phyloP scores from a whole-genome alignment of 2,113 vertebrate species.

The Ptilonorhynchus violaceus region DNA sequence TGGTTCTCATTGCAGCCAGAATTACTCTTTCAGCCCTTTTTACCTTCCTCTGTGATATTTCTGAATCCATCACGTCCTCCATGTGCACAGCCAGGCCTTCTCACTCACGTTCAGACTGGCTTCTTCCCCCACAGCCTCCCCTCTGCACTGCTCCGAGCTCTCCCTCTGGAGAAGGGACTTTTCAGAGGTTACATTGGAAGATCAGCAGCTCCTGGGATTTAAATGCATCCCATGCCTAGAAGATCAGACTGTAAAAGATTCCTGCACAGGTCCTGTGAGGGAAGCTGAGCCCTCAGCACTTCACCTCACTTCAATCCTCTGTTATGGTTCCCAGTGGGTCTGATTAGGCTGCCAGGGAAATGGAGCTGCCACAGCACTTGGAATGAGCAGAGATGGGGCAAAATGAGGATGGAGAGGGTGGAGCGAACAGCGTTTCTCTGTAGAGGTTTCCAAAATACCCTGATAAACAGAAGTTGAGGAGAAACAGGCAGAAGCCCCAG shows the following conservation, averaged over 20 bases:
- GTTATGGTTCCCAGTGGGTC: constrained; percentile 17
- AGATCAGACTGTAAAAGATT: not conserved
- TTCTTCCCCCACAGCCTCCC: not conserved
- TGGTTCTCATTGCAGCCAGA: not conserved
- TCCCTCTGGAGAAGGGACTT: not conserved
- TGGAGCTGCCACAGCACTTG: not conserved
- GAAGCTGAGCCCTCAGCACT: not conserved
- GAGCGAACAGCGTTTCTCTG: not conserved
- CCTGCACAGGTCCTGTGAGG: not conserved
- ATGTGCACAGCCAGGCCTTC: not conserved
- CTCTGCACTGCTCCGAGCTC: not conserved
- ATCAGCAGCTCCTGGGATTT: not conserved
- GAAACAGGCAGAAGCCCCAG: not conserved
- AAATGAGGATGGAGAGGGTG: not conserved
- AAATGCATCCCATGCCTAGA: not conserved
- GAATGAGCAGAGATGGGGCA: not conserved
- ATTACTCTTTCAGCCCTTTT: not conserved
- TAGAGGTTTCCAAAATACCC: not conserved
- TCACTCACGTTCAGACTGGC: not conserved
- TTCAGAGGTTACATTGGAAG: not conserved
- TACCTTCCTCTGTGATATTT: not conserved
- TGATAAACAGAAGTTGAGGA: not conserved
- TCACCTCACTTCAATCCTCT: not conserved
- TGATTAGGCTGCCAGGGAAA: constrained; percentile 53
- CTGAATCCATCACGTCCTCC: not conserved